Percentiles rank a stretch among this genome's conserved stretches.
phyloP scores from a whole-genome alignment of 2,113 vertebrate genomes.

The Lamprologus tigripictilis region DNA sequence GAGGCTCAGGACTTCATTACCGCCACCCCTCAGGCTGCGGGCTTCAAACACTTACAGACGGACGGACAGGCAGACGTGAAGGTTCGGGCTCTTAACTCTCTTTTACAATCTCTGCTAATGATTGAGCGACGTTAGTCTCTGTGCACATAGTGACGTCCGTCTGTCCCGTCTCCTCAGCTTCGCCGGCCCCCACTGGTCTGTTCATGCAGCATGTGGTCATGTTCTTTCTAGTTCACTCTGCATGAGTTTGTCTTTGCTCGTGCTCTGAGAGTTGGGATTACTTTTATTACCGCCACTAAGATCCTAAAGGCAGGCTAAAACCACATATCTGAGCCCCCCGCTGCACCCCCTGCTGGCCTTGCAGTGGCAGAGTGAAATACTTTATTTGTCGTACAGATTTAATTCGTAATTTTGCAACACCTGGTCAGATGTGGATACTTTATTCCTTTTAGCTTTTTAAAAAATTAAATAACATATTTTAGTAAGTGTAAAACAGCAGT shows the following conservation, averaged over 20 bases:
- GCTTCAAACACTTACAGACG: background rate
- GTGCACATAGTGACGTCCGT: background rate
- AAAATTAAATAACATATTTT: background rate
- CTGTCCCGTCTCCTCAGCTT: background rate
- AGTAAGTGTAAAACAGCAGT: background rate
- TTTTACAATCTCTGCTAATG: background rate
- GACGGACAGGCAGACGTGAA: background rate
- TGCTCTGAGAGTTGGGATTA: background rate
- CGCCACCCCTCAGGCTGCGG: background rate
- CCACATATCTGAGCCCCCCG: background rate
- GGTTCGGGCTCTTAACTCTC: background rate
- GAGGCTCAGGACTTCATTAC: slow-evolving; percentile 35
- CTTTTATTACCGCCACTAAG: background rate
- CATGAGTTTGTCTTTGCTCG: rapidly evolving
- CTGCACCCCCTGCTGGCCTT: background rate
- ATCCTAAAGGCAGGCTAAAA: background rate
- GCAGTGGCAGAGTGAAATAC: background rate
- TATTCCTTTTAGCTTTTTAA: background rate
- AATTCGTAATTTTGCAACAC: background rate
- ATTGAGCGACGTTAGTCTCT: no score
- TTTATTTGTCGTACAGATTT: background rate
- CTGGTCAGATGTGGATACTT: background rate
- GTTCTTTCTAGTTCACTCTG: background rate
- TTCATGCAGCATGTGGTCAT: background rate
- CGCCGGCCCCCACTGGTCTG: background rate